Evolutionary conservation across 2,888 invertebrate species (phyloP).

Genomic region (Nephrocerus scutellatus): DNA sequence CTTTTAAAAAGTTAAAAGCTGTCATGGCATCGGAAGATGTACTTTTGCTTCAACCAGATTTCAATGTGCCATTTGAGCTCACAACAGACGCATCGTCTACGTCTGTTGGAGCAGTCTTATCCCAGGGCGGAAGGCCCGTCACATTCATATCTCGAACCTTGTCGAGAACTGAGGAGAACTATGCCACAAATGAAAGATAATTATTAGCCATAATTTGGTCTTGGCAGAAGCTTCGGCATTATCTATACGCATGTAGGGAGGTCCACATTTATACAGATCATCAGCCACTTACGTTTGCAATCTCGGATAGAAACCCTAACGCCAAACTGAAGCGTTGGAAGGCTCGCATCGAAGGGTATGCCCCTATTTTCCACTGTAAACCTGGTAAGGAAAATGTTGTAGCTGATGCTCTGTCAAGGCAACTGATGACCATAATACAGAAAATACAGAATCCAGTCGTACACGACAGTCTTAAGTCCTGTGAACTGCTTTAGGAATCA

Average conservation of each 20-base stretch:
- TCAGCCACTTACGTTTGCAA: constrained; percentile 22
- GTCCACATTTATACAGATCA: constrained; percentile 20
- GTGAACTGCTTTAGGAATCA: constrained; percentile 18
- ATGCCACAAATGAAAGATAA: constrained; percentile 36
- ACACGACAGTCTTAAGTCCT: constrained; percentile 4
- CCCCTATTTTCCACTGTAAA: constrained; percentile 16
- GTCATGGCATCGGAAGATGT: constrained; percentile 16
- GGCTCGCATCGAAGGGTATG: constrained; percentile 19
- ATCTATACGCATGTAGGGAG: constrained; percentile 33
- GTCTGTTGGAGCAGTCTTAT: constrained; percentile 17
- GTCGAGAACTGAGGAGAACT: constrained; percentile 15
- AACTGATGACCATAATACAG: constrained; percentile 7
- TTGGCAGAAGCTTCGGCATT: constrained; percentile 35
- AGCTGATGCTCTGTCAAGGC: constrained; percentile 19
- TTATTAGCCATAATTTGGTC: constrained; percentile 37
- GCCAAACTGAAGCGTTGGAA: constrained; percentile 19
- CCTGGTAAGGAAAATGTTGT: constrained; percentile 19
- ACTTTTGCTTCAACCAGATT: constrained; percentile 12
- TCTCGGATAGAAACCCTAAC: constrained; percentile 22
- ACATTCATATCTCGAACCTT: constrained; percentile 18
- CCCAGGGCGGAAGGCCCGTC: constrained; percentile 16
- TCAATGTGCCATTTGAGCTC: constrained; percentile 12
- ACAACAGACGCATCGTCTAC: constrained; percentile 14
- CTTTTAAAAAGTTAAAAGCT: constrained; percentile 14
- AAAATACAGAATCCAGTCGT: too few species aligned